Base-by-base conservation (phyloP, 2,888 invertebrate genomes). In the Plebejus melissa region DNA sequence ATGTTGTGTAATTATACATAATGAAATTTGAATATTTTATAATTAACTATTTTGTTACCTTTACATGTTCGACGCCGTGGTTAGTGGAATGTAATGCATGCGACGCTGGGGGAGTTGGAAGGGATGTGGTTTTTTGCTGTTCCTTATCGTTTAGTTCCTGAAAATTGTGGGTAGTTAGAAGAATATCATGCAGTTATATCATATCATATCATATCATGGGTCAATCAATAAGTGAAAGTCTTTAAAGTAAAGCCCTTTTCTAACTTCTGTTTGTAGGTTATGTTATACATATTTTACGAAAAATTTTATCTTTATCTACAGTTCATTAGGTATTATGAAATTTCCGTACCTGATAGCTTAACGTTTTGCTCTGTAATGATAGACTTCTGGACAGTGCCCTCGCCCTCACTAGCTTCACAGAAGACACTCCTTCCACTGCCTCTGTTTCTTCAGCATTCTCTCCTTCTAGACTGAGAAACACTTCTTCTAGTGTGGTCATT, bases 401-500 rank as follows among this genome's bases (percentile, higher is more conserved):
- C 77, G 96, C 96, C 76, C 96, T 88, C 72, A 96, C 96, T 87
- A 96, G 94, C 86, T 96, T 96, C 81, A 96, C 96, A 0, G 96
- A 96, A 0, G 96, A 96, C 7, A 96, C 91, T 79, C 96, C 96
- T 80, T 96, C 96, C 80, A 96, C 96, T 0, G 94, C 93, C 76
- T 95, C 95, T 22, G 94, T 95, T 80, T 96, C 96, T 80, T 96
- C 96, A 46, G 95, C 96, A 75, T 93, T 93, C 82, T 96, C 95
- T 0, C 94, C 94, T 86, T 97, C 97, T 78, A 98, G 86, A 82
- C 97, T 97, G 1, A 98, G 88, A 85, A 98, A 98, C 13, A 97
- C 96, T 86, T 98, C 98, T 84, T 98, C 98, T 50, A 98, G 86
- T 0, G 97, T 97, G 9, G 97, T 97, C 97, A 98, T 97, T 13